Base-by-base conservation (phyloP, 2,888 invertebrate genomes). In the Ormyrus pomaceus region DNA sequence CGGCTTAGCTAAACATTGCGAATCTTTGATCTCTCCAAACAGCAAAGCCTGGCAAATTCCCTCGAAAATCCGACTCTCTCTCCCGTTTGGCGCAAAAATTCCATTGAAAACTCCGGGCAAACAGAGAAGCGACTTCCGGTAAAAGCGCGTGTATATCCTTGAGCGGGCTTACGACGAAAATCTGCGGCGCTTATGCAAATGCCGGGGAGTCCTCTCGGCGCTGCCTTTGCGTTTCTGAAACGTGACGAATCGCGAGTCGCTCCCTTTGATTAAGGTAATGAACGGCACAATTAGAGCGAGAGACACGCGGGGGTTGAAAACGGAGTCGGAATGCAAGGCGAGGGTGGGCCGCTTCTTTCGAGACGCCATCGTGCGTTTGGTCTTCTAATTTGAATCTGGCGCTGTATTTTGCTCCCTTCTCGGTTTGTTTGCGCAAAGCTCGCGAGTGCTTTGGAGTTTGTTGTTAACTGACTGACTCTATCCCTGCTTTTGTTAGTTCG, bases 201-300 rank as follows among this genome's bases (percentile, higher is more conserved):
- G 34, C 56, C 68, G 8, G 46, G 1, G 1, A 65, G 48, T 50
- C 46, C 13, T n/a, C 61, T 19, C 19, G 0, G 0, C 45, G 76
- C 68, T 46, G 34, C 61, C 13, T 73, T n/a, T 10, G 34, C 45
- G 53, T 51, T 19, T 7, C 34, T 72, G 84, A 84, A 86, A 84
- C 83, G 84, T 82, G 85, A 86, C 85, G 85, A 86, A 86, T 86
- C 84, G 82, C 76, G 82, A 81, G 75, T 69, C 72, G 58, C 70
- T 81, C 82, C 78, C 87, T 88, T 88, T 87, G 86, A 88, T 87
- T 86, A 86, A 80, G 81, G 84, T 85, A 86, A 88, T 86, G 86
- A 88, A 88, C 85, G 85, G 84, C 83, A 86, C 87, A 88, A 88
- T 88, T 88, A 88, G 86, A 83, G 81, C 62, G 58, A 74, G 55